Evolutionary conservation across 2,888 invertebrate species (phyloP).

Genomic region (Eristalis tenax): DNA sequence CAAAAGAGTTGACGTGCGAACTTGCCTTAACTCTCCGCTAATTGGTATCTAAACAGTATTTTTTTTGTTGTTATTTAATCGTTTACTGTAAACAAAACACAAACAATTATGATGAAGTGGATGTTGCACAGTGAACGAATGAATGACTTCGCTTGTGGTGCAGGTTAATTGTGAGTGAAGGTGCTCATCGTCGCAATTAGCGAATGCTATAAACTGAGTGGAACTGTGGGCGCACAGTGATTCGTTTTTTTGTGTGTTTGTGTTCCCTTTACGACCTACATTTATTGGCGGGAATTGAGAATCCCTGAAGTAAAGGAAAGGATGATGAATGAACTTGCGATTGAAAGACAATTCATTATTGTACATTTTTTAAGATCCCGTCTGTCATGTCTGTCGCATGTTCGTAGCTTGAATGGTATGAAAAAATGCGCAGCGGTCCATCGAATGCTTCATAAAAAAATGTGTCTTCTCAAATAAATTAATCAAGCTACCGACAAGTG

Average conservation of each 20-base stretch:
- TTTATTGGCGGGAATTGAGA: too few species aligned
- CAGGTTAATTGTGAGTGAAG: background rate
- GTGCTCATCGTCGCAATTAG: background rate
- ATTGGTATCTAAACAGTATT: slow-evolving; percentile 28
- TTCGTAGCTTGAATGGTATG: too few species aligned
- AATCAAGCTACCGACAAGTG: too few species aligned
- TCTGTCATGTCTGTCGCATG: too few species aligned
- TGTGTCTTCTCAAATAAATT: too few species aligned
- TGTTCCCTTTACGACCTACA: too few species aligned
- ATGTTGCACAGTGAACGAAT: background rate
- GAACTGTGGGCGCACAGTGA: background rate
- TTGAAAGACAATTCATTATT: too few species aligned
- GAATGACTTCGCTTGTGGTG: background rate
- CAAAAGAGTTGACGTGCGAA: slow-evolving; percentile 49
- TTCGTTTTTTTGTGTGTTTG: background rate
- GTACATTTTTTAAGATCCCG: too few species aligned
- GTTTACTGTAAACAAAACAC: background rate
- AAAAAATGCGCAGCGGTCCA: too few species aligned
- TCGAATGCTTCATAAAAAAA: too few species aligned
- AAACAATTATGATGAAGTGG: background rate
- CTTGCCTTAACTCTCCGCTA: slow-evolving; percentile 18
- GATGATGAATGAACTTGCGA: too few species aligned
- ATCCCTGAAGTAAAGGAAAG: too few species aligned
- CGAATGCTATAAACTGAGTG: background rate
- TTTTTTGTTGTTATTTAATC: slow-evolving; percentile 11